Evolutionary conservation across 2,113 vertebrate species (phyloP).

Genomic region (Scalopus aquaticus): DNA sequence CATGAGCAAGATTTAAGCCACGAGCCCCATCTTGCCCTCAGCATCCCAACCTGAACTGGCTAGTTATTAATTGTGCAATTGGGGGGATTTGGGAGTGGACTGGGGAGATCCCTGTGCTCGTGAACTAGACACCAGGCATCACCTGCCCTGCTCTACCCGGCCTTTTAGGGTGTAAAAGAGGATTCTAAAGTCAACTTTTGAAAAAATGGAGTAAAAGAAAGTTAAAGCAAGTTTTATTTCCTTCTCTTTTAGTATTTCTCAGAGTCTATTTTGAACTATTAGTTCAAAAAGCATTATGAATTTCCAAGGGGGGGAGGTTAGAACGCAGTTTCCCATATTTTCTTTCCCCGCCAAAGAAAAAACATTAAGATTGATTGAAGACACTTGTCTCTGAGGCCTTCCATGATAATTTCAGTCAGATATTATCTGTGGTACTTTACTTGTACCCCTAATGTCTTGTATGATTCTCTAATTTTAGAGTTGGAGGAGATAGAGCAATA

Average conservation of each 20-base stretch:
- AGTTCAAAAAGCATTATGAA: background rate
- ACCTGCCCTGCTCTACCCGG: background rate
- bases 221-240: background rate
- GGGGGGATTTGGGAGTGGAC: background rate
- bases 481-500: background rate
- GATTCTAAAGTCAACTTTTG: slow-evolving; percentile 4
- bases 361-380: background rate
- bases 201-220: slow-evolving; percentile 8
- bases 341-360: background rate
- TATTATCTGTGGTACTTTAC: background rate
- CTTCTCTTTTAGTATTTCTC: background rate
- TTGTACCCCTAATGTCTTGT: background rate
- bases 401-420: background rate
- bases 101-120: background rate
- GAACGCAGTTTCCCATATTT: background rate
- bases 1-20: background rate
- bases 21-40: background rate
- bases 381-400: background rate
- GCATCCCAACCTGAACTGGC: background rate
- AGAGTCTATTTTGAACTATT: background rate
- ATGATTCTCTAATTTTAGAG: background rate
- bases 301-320: background rate
- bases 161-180: background rate
- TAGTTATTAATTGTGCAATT: background rate
- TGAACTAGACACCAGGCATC: background rate